Evolutionary conservation across 2,113 vertebrate species (phyloP).

Genomic region (Ibidorhyncha struthersii): DNA sequence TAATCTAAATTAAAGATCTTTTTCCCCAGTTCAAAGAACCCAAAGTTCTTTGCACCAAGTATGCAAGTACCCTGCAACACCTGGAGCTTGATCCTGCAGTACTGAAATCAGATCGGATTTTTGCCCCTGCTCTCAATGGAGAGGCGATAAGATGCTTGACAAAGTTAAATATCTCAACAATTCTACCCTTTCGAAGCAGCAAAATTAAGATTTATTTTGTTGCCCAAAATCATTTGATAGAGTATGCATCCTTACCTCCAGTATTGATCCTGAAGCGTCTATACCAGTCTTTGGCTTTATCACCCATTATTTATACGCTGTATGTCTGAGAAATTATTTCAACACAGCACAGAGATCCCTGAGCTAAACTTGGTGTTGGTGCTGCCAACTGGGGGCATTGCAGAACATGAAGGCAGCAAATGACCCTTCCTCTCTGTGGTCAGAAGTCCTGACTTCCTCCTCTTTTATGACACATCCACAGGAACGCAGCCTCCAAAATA

Average conservation of each 20-base stretch:
- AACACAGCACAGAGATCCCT: not conserved
- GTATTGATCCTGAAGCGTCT: not conserved
- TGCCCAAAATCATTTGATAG: not conserved
- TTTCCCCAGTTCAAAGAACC: constrained; percentile 21
- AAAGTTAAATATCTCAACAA: not conserved
- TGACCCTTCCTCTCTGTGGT: not conserved
- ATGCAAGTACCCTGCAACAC: not conserved
- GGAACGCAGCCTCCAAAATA: not conserved
- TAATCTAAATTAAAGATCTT: constrained; percentile 49
- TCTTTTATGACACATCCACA: not conserved
- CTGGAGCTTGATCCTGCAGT: not conserved
- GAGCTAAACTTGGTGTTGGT: not conserved
- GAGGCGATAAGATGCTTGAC: not conserved
- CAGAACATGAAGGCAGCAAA: not conserved
- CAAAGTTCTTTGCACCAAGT: not conserved
- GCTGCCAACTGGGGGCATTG: fast-evolving
- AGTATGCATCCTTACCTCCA: not conserved
- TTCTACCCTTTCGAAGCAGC: not conserved
- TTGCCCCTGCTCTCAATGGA: not conserved
- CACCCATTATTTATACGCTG: fast-evolving
- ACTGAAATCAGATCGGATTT: not conserved
- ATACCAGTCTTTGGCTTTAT: not conserved
- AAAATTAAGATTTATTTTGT: not conserved
- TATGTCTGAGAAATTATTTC: not conserved
- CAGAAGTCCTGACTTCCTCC: not conserved